Conservation (phyloP, 1,140 invertebrate genomes). For the Leptinotarsa lineolata region DNA sequence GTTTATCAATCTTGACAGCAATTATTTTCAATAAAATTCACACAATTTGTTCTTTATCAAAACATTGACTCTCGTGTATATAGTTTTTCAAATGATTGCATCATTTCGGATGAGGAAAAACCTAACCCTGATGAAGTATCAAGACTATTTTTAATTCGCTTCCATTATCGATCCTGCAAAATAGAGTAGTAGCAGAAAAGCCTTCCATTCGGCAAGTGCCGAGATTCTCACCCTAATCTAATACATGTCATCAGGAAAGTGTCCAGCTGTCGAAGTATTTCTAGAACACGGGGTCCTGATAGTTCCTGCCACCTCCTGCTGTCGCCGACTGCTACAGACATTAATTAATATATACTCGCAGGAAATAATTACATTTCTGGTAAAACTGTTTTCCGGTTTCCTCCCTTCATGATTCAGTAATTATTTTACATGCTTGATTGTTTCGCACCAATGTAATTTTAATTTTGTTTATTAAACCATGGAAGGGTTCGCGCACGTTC, state of each 20-base stretch:
- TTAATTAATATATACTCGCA: constrained; percentile 57
- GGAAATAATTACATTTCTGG: constrained; percentile 54
- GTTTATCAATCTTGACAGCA: no score
- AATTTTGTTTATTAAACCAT: constrained; percentile 44
- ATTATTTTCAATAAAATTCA: no score
- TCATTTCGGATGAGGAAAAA: neutral
- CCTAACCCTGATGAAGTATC: neutral
- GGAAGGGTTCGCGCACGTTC: constrained; percentile 13
- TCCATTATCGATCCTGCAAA: neutral
- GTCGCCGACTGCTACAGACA: constrained; percentile 54
- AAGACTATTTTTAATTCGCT: neutral
- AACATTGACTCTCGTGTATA: no score
- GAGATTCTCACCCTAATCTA: constrained; percentile 55
- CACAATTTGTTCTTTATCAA: no score
- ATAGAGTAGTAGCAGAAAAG: constrained; percentile 23
- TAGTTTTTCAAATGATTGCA: no score
- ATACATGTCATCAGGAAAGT: constrained; percentile 56
- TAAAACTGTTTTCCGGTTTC: constrained; percentile 43
- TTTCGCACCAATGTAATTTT: constrained; percentile 50
- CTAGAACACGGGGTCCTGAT: constrained; percentile 31
- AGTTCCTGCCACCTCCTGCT: constrained; percentile 53
- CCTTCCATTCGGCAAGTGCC: constrained; percentile 45
- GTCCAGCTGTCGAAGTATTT: constrained; percentile 54
- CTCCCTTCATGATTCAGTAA: constrained; percentile 42
- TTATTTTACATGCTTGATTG: constrained; percentile 53